Percentiles rank a stretch among this genome's conserved stretches.
phyloP scores from a whole-genome alignment of 2,888 invertebrate species.

The Plebejus anna region DNA sequence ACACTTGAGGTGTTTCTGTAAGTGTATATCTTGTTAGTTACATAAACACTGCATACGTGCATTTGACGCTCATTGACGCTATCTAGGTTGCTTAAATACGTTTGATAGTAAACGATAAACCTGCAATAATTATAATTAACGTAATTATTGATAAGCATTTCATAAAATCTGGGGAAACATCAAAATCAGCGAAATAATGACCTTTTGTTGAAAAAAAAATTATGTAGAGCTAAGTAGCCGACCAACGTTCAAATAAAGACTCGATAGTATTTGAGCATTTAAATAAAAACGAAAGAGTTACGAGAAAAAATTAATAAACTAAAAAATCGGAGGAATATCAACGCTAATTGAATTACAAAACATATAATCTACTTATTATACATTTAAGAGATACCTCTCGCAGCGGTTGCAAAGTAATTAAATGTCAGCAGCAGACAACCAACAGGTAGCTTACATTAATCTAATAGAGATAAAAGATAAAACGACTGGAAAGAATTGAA shows the following conservation, averaged over 20 bases:
- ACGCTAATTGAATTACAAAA: constrained; percentile 1
- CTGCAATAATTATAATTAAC: not conserved
- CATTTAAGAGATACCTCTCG: not conserved
- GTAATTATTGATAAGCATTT: constrained; percentile 6
- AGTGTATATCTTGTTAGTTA: constrained; percentile 38
- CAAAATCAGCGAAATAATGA: not conserved
- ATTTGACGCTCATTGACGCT: not conserved
- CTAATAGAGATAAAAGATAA: not conserved
- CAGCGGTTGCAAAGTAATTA: not conserved
- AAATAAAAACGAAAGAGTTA: not conserved
- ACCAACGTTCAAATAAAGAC: not conserved
- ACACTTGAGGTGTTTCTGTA: constrained; percentile 39
- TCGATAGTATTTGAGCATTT: not conserved
- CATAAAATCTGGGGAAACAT: not conserved
- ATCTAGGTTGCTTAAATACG: constrained; percentile 8
- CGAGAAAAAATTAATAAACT: not conserved
- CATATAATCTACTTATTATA: not conserved
- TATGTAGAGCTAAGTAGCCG: not conserved
- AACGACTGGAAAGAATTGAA: not conserved
- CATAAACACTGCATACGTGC: constrained; percentile 33
- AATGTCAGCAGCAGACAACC: not conserved
- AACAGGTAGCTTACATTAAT: not conserved
- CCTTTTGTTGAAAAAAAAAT: not conserved
- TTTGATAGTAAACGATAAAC: not conserved
- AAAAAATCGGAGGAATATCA: not conserved